Evolutionary conservation across 1,140 invertebrate species (phyloP), one percentile per base, ranked within the genome.

Genomic region (Papilio aristodemus): DNA sequence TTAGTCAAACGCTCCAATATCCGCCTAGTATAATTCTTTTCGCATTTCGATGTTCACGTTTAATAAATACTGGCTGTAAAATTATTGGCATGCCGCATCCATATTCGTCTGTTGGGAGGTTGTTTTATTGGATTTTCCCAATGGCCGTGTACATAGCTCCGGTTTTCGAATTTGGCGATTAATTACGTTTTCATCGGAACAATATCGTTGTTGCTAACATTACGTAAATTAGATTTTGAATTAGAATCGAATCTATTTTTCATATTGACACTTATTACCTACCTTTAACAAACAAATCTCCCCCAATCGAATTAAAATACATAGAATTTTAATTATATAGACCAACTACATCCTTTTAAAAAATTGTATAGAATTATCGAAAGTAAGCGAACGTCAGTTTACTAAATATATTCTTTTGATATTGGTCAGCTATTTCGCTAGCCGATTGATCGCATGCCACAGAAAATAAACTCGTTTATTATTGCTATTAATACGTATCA

Each of bases 71-170:
- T 14, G 32, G 4, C 1, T 13, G 36, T 57, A 36, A 41, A 41
- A 63, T 63, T 63, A 63, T 11, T 25, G 17, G 3, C 60, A 10
- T 63, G 39, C 37, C 10, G 19, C 38, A 14, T 59, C 37, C 10
- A 4, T 11, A 8, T 50, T 50, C 43, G n/a, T 59, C 14, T 17
- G 19, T 14, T 37, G 14, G 37, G 11, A n/a, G 60, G 4, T 37
- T 38, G 60, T 38, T 41, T 63, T 63, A 63, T 63, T 63, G 60
- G 60, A 63, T 63, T 63, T 63, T 62, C 14, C 60, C 60, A 63
- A 63, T 63, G 38, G 43, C 17, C n/a, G 36, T n/a, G n/a, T 38
- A n/a, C 37, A 43, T 59, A 2, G 60, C 38, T 41, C 38, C 9
- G 60, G 17, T n/a, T n/a, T 25, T 43, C 38, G 39, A 27, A 63